A percentile compares a stretch with the other conserved stretches of the same genome.
Conservation (phyloP, 2,888 invertebrate genomes). For the Sesamia inferens region DNA sequence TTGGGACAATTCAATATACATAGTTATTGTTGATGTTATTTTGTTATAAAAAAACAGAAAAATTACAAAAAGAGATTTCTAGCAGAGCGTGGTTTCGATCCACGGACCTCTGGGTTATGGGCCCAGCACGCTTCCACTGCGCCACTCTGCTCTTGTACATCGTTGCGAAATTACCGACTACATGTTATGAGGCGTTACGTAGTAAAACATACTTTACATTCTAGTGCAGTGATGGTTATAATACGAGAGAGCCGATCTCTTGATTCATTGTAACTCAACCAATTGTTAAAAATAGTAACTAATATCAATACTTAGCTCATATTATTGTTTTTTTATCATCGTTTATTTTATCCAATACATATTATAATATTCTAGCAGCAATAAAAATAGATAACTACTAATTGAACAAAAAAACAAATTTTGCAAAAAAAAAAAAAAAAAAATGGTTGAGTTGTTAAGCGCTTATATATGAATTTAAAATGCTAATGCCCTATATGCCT, state of each 20-base stretch:
- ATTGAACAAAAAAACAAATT: too few relatives aligned
- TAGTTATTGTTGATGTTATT: neutral
- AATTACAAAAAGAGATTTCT: constrained; percentile 65
- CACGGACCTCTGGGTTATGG: constrained; percentile 97
- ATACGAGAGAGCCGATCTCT: constrained; percentile 4
- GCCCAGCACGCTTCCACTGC: constrained; percentile 96
- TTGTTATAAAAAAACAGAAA: constrained; percentile 2
- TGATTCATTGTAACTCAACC: too few relatives aligned
- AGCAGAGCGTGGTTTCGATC: constrained; percentile 96
- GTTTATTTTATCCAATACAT: too few relatives aligned
- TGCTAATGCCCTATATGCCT: constrained; percentile 19
- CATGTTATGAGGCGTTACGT: constrained; percentile 13
- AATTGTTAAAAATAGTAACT: too few relatives aligned
- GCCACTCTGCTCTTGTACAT: constrained; percentile 91
- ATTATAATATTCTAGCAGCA: too few relatives aligned
- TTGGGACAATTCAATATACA: neutral
- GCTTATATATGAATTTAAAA: constrained; percentile 27
- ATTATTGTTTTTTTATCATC: too few relatives aligned
- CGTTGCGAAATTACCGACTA: constrained; percentile 25
- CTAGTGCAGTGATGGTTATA: neutral
- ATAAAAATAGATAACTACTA: too few relatives aligned
- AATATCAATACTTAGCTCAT: too few relatives aligned
- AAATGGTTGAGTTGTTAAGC: constrained; percentile 13
- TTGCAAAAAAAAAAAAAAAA: too few relatives aligned
- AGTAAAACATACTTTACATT: constrained; percentile 1